Conservation (phyloP, 2,888 invertebrate genomes). For the Synergus laeviventris region DNA sequence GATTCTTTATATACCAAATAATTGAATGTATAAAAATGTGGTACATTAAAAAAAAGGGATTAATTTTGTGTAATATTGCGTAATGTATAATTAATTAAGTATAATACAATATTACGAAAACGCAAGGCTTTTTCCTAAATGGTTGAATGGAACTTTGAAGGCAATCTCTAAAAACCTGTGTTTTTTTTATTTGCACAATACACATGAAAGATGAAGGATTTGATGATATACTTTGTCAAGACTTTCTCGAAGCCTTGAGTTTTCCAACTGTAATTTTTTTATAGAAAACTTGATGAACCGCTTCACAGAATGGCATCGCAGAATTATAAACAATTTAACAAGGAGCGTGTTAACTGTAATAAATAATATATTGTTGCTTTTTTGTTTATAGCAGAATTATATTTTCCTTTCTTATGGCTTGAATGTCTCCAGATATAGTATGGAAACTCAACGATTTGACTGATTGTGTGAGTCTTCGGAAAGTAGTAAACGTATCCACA, state of each 20-base stretch:
- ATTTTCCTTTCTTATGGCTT: neutral
- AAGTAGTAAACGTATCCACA: neutral
- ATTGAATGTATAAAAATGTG: neutral
- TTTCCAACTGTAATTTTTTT: neutral
- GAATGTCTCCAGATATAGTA: neutral
- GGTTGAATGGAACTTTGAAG: slow-evolving; percentile 1
- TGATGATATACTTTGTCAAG: slow-evolving; percentile 1
- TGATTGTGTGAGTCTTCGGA: neutral
- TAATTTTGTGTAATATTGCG: neutral
- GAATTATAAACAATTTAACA: neutral
- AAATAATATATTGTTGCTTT: neutral
- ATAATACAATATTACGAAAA: neutral
- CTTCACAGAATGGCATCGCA: neutral
- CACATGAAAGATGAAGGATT: neutral
- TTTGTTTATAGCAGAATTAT: neutral
- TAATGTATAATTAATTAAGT: too few relatives aligned
- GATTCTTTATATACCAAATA: neutral
- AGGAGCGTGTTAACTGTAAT: neutral
- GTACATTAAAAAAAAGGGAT: neutral
- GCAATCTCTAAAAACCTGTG: neutral
- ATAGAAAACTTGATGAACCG: neutral
- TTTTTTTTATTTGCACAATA: slow-evolving; percentile 1
- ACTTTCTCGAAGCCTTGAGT: slow-evolving; percentile 1
- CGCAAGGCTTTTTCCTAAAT: neutral
- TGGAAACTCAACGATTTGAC: neutral